These are phyloP conservation scores for Raphicerus campestris DNA, from an alignment of 2,113 vertebrate genomes.

Conservation along the genomic window DNA sequence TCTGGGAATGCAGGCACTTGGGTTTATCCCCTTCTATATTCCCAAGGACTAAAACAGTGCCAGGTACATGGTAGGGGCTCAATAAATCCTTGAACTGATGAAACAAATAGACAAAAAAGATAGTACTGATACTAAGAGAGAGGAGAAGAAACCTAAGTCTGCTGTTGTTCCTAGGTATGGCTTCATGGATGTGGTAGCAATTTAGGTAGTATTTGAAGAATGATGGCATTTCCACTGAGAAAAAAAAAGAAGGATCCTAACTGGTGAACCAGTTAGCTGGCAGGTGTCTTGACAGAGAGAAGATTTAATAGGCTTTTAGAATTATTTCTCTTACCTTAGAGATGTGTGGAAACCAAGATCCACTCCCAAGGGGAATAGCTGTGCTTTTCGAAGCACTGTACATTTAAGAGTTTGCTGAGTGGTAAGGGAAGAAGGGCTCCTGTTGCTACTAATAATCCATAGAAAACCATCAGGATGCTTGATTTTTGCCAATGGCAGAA, in stretches of 20 bases:
- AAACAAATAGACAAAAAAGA: not conserved
- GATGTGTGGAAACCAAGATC: not conserved
- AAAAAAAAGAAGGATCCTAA: not conserved
- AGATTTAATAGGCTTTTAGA: not conserved
- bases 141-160: not conserved
- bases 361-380: not conserved
- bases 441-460: not conserved
- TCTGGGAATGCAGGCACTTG: not conserved
- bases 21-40: not conserved
- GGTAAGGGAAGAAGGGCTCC: not conserved
- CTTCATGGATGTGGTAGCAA: not conserved
- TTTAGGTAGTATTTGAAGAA: not conserved
- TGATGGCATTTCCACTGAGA: not conserved
- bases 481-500: not conserved
- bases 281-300: not conserved
- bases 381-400: not conserved
- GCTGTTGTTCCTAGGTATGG: not conserved
- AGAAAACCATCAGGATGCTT: not conserved
- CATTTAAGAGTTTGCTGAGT: not conserved
- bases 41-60: not conserved
- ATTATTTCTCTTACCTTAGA: not conserved
- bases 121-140: not conserved
- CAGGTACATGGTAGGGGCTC: not conserved
- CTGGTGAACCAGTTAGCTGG: not conserved
- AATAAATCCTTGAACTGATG: not conserved